phyloP scores from a whole-genome alignment of 2,888 invertebrate species.

The Parascotia fuliginaria region DNA sequence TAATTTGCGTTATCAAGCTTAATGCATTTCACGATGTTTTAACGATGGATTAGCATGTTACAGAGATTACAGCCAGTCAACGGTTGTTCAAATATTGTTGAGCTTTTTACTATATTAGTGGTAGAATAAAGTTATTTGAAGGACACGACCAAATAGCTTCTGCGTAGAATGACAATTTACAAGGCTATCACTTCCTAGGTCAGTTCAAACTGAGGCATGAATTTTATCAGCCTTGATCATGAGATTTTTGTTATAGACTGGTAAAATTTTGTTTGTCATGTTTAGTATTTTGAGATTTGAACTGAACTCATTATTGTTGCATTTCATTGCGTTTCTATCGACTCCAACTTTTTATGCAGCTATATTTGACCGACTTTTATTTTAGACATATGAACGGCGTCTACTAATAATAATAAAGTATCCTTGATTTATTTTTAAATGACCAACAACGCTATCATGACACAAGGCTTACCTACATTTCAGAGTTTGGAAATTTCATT shows the following conservation, averaged over 20 bases:
- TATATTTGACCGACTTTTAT: neutral
- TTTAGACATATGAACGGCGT: neutral
- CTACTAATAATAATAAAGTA: constrained; percentile 1
- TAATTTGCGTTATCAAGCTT: constrained; percentile 46
- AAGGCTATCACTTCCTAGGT: no score
- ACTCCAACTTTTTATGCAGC: neutral
- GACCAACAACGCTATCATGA: constrained; percentile 37
- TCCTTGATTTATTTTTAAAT: constrained; percentile 26
- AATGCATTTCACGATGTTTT: constrained; percentile 49
- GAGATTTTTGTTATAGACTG: no score
- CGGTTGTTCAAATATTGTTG: constrained; percentile 13
- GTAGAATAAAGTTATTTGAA: constrained; percentile 7
- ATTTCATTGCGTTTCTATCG: no score
- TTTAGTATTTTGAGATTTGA: no score
- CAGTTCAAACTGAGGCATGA: no score
- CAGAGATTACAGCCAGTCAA: constrained; percentile 40
- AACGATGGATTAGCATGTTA: constrained; percentile 43
- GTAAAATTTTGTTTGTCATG: no score
- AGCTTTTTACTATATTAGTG: constrained; percentile 22
- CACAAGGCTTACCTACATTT: constrained; percentile 50
- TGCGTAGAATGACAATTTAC: no score
- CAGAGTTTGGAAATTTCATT: constrained; percentile 75
- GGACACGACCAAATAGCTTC: constrained; percentile 5
- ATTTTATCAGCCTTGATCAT: no score
- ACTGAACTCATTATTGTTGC: no score